Percentiles rank a stretch among this genome's conserved stretches.
Conservation (phyloP, 2,113 vertebrate genomes). For the Ageneiosus marmoratus region DNA sequence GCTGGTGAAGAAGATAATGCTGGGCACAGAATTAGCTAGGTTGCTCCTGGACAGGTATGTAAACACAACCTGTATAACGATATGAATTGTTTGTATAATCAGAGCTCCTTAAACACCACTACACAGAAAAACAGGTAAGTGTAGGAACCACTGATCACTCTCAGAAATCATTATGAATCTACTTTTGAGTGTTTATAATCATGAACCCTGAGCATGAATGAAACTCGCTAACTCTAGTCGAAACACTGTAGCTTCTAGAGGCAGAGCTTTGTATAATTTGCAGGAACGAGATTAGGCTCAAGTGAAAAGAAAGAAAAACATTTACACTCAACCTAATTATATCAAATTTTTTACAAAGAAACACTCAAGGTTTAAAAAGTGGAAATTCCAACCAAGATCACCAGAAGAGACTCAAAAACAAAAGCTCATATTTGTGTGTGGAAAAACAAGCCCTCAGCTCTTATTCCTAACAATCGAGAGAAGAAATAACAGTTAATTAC, state of each 20-base stretch:
- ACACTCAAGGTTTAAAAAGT: background rate
- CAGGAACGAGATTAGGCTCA: background rate
- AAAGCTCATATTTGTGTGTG: background rate
- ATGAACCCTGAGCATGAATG: background rate
- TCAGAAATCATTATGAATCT: background rate
- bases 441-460: background rate
- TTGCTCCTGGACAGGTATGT: background rate
- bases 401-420: background rate
- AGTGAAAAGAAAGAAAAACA: background rate
- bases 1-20: background rate
- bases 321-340: background rate
- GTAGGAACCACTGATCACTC: too few species aligned
- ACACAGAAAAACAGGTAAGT: background rate
- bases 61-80: background rate
- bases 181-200: background rate
- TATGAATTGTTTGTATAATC: background rate
- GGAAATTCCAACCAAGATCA: background rate
- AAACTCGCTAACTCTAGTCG: background rate
- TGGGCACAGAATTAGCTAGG: background rate
- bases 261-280: background rate
- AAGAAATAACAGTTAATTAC: slow-evolving; percentile 1
- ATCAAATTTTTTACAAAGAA: background rate
- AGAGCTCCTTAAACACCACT: background rate
- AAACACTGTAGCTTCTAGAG: background rate
- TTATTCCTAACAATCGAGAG: background rate